These are phyloP conservation scores for Gallinago undulata DNA, from an alignment of 2,113 vertebrate genomes.

Conservation along the genomic window DNA sequence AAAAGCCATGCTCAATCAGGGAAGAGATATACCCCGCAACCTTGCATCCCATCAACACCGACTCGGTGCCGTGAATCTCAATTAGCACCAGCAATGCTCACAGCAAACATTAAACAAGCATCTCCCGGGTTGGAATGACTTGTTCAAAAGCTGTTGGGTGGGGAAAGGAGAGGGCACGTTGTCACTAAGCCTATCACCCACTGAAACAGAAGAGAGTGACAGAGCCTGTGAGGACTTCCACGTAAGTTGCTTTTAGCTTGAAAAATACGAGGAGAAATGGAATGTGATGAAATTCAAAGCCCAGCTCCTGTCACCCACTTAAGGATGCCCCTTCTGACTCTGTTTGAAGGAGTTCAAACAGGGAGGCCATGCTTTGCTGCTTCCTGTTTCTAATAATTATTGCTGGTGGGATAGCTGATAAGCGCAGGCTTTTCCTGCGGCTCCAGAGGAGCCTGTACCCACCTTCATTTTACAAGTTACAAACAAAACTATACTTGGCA, in stretches of 20 bases:
- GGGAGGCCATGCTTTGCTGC: not conserved
- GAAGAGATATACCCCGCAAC: not conserved
- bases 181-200: not conserved
- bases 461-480: not conserved
- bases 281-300: fast-evolving
- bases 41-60: not conserved
- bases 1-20: not conserved
- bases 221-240: not conserved
- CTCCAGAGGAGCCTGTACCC: not conserved
- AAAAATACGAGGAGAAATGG: not conserved
- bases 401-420: not conserved
- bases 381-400: not conserved
- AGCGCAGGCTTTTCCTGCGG: fast-evolving
- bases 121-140: not conserved
- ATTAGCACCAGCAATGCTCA: fast-evolving
- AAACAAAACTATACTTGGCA: not conserved
- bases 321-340: not conserved
- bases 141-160: not conserved
- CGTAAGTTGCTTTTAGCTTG: not conserved
- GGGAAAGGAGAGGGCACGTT: not conserved
- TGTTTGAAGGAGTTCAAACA: fast-evolving
- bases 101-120: not conserved
- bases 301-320: not conserved
- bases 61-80: not conserved
- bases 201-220: not conserved